Base-by-base conservation (phyloP, 2,113 vertebrate genomes). In the Cyprinodon tularosa region DNA sequence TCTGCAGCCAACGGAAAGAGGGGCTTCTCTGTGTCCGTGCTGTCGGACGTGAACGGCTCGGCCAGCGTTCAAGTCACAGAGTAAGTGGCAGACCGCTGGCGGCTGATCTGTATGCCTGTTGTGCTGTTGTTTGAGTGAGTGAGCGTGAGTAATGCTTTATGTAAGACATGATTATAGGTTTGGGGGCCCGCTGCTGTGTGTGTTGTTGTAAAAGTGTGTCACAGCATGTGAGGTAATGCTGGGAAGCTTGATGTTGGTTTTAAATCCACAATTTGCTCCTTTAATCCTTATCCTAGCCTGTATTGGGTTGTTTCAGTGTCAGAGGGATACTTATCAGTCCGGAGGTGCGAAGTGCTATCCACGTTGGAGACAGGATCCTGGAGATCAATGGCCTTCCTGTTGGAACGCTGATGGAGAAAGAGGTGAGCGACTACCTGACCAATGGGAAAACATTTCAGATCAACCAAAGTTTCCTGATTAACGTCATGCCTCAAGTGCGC, bases 371-470 rank as follows among this genome's bases (percentile, higher is more conserved):
- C 90, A 94, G 96, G 22, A 98, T 99, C 88, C 91, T 99, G 88
- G 98, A 99, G 91, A 99, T 99, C 71, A 99, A 98, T 3, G 97
- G 98, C 77, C 91, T 95, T 83, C 96, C 96, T 0, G 96, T 99
- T 57, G 94, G 94, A 50, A 95, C 95, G 0, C 68, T 98, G 53
- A 93, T 93, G 84, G 95, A 96, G 63, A 95, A 97, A 20, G 96
- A 98, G 96, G 97, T 98, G 88, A 39, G 48, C n/a, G 2, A 29
- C 29, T 29, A 29, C 29, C 29, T 29, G 29, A 29, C 29, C 40
- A 11, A 66, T 60, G 9, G 48, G 48, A 80, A 20, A 67, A 37
- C n/a, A 14, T 48, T 76, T 5, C 59, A 29, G 4, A 29, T 1
- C 39, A 73, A 70, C 11, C 71, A 62, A 66, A 42, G 20, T 11